A percentile compares a stretch with the other conserved stretches of the same genome.
phyloP scores from a whole-genome alignment of 2,797 vertebrate genomes.

The Poecilia wingei region DNA sequence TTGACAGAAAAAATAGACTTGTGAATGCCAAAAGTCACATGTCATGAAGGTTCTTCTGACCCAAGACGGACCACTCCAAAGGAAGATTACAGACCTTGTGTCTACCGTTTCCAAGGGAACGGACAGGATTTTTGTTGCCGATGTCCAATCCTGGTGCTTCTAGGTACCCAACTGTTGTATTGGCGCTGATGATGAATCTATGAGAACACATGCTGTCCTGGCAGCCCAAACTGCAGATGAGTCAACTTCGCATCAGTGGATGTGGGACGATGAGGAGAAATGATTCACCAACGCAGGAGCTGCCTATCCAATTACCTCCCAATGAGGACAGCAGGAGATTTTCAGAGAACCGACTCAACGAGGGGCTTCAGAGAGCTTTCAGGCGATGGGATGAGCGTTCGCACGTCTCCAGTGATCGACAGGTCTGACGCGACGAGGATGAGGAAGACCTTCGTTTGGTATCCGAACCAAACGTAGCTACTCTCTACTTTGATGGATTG shows the following conservation, averaged over 20 bases:
- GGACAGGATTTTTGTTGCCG: neutral
- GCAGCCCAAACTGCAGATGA: constrained; percentile 12
- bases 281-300: constrained; percentile 22
- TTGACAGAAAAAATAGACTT: too few relatives aligned
- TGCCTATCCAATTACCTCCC: constrained; percentile 28
- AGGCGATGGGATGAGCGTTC: neutral
- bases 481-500: neutral
- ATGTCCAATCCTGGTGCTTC: neutral
- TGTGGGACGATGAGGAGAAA: constrained; percentile 16
- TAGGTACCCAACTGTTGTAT: neutral
- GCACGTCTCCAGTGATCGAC: neutral
- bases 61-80: neutral
- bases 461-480: neutral
- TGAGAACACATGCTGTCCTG: neutral
- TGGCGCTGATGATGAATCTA: neutral
- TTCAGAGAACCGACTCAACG: neutral
- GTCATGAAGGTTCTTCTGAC: neutral
- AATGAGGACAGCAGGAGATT: constrained; percentile 21
- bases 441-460: neutral
- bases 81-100: neutral
- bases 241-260: constrained; percentile 19
- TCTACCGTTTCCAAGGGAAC: neutral
- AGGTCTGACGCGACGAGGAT: neutral
- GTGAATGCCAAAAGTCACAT: too few relatives aligned
- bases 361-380: constrained; percentile 14